phyloP scores from a whole-genome alignment of 2,797 vertebrate species.

The Hylomyscus alleni region DNA sequence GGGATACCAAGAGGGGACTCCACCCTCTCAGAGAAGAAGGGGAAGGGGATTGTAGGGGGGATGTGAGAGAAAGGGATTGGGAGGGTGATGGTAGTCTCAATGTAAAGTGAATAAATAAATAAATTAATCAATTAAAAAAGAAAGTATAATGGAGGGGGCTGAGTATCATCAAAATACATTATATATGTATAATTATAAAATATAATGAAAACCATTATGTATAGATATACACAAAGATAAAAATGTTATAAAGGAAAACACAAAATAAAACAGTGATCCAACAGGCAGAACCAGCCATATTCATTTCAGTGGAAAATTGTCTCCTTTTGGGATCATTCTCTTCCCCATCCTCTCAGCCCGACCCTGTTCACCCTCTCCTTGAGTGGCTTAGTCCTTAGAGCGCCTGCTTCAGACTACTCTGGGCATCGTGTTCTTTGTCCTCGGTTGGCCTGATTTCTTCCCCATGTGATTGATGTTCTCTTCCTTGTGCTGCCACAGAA shows the following conservation, averaged over 20 bases:
- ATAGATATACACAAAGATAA: background rate
- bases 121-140: background rate
- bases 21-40: background rate
- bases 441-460: background rate
- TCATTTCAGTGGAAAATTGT: background rate
- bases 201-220: background rate
- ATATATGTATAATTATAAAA: background rate
- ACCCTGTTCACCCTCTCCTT: background rate
- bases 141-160: background rate
- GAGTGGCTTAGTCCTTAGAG: background rate
- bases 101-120: background rate
- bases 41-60: background rate
- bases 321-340: background rate
- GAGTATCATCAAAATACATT: background rate
- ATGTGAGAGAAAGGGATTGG: background rate
- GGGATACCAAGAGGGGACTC: background rate
- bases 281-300: background rate
- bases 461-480: background rate
- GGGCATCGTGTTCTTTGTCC: background rate
- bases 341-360: background rate
- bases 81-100: background rate
- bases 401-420: background rate
- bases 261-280: background rate
- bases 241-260: background rate
- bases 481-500: background rate